These are phyloP conservation scores for Apis florea DNA, from an alignment of 1,140 invertebrate species.

Conservation along the genomic window DNA sequence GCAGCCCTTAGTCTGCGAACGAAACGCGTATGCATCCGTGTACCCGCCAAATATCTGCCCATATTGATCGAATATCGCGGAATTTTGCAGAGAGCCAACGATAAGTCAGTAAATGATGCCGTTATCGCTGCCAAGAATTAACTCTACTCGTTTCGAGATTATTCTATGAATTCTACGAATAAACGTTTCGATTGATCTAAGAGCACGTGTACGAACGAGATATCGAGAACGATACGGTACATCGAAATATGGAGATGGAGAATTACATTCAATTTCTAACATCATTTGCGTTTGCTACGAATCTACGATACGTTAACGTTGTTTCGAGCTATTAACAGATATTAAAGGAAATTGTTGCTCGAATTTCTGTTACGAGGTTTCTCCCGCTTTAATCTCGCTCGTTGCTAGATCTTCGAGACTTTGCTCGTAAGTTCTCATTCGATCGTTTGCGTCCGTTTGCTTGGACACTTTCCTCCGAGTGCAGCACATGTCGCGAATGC, in stretches of 20 bases:
- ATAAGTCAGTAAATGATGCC: slow-evolving; percentile 37
- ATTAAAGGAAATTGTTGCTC: neutral
- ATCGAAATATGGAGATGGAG: neutral
- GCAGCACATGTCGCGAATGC: slow-evolving; percentile 28
- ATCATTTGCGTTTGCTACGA: neutral
- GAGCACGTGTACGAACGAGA: neutral
- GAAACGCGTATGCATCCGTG: slow-evolving; percentile 34
- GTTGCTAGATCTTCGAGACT: neutral
- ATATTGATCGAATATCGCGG: slow-evolving; percentile 65
- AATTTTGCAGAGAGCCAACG: slow-evolving; percentile 45
- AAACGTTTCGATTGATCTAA: neutral
- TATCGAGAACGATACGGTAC: neutral
- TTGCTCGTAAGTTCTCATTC: neutral
- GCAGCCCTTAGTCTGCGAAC: slow-evolving; percentile 45
- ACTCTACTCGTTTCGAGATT: neutral
- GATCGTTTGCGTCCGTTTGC: neutral
- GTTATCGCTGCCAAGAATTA: slow-evolving; percentile 36
- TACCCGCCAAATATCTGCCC: slow-evolving; percentile 52
- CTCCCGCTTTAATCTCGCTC: neutral
- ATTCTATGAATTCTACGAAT: neutral
- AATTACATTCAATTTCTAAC: slow-evolving; percentile 25
- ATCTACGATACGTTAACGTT: neutral
- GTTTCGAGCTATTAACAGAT: neutral
- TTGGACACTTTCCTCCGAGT: neutral
- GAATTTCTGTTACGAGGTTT: neutral